These are phyloP conservation scores for Amphiprion ocellaris DNA, from an alignment of 2,113 vertebrate genomes.

Conservation along the genomic window DNA sequence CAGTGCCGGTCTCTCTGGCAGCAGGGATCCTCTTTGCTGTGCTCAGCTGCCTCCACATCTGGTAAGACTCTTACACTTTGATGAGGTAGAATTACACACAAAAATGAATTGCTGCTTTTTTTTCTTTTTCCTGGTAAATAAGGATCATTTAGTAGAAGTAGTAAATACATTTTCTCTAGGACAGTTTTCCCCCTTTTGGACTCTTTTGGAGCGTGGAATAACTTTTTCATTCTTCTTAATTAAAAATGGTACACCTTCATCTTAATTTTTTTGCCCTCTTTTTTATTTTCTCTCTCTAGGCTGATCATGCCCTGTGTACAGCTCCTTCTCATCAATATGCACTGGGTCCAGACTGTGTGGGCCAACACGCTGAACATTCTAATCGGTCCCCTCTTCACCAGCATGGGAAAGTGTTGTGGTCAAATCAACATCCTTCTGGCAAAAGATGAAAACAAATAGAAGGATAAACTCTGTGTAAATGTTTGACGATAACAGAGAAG, in stretches of 20 bases:
- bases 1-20: constrained; percentile 71
- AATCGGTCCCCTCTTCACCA: constrained; percentile 69
- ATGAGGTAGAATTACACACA: not conserved
- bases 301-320: constrained; percentile 75
- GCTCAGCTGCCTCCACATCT: constrained; percentile 80
- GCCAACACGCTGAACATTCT: constrained; percentile 68
- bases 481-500: not conserved
- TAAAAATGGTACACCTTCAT: not conserved
- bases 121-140: not conserved
- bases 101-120: not conserved
- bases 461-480: not conserved
- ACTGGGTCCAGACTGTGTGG: constrained; percentile 75
- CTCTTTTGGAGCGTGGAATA: not conserved
- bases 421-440: constrained; percentile 59
- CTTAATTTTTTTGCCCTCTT: constrained; percentile 11
- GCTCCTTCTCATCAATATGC: constrained; percentile 78
- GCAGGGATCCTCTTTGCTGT: constrained; percentile 72
- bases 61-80: constrained; percentile 50
- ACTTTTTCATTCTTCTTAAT: not conserved
- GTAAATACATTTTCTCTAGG: not conserved
- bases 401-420: constrained; percentile 67
- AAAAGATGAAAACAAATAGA: constrained; percentile 46
- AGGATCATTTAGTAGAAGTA: not conserved
- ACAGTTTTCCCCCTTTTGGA: not conserved
- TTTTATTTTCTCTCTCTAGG: constrained; percentile 55